Percentiles rank a stretch among this genome's conserved stretches.
phyloP scores from a whole-genome alignment of 2,113 vertebrate species.

The Haemorhous mexicanus region DNA sequence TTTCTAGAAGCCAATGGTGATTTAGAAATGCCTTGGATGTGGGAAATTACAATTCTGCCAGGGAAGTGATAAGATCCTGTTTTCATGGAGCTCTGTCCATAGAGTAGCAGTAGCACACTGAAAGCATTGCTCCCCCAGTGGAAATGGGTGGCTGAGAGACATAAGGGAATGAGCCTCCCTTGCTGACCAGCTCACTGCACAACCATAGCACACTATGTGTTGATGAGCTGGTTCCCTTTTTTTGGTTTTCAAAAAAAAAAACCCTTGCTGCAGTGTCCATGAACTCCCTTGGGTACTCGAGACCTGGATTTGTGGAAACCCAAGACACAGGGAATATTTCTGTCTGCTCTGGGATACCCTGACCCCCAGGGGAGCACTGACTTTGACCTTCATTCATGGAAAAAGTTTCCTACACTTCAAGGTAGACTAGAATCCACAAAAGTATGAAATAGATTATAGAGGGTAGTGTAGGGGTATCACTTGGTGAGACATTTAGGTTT shows the following conservation, averaged over 20 bases:
- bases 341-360: too few species aligned
- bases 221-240: not conserved
- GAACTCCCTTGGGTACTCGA: not conserved
- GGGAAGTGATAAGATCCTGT: not conserved
- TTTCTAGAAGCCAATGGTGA: not conserved
- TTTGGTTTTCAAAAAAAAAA: not conserved
- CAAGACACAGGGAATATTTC: too few species aligned
- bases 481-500: too few species aligned
- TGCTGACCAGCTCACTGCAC: not conserved
- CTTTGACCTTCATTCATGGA: too few species aligned
- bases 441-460: too few species aligned
- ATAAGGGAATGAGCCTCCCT: not conserved
- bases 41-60: not conserved
- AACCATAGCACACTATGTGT: rapidly evolving
- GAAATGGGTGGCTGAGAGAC: not conserved
- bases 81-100: not conserved
- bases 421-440: too few species aligned
- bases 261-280: rapidly evolving
- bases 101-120: not conserved
- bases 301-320: not conserved
- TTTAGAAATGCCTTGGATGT: not conserved
- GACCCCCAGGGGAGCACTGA: too few species aligned
- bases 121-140: not conserved
- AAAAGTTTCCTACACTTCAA: too few species aligned
- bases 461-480: too few species aligned